Evolutionary conservation across 2,113 vertebrate species (phyloP).

Genomic region (Ailuropoda melanoleuca): DNA sequence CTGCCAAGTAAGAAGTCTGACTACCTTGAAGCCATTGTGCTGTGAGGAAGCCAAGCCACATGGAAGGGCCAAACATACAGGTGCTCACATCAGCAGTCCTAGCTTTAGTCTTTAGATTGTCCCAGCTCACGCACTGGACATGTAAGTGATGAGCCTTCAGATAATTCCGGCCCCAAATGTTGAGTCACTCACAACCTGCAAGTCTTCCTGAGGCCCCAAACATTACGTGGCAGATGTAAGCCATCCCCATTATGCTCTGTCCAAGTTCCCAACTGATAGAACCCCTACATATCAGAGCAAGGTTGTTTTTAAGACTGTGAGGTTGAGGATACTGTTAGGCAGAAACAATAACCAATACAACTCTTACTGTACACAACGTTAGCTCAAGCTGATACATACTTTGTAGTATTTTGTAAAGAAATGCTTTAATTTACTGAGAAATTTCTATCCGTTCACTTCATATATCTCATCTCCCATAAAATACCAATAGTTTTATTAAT

Average conservation of each 20-base stretch:
- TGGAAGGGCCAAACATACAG: not conserved
- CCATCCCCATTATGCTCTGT: not conserved
- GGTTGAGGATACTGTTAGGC: not conserved
- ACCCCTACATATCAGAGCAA: not conserved
- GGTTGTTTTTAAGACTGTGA: not conserved
- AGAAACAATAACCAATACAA: slow-evolving; percentile 20
- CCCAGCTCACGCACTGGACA: not conserved
- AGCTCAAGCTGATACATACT: not conserved
- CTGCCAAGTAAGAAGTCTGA: not conserved
- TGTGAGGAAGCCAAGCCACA: not conserved
- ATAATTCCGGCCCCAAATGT: not conserved
- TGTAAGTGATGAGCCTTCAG: not conserved
- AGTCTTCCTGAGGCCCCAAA: not conserved
- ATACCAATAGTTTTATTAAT: not conserved
- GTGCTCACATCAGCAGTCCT: not conserved
- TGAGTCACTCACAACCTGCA: not conserved
- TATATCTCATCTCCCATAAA: not conserved
- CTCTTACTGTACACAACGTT: not conserved
- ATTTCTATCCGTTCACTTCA: slow-evolving; percentile 21
- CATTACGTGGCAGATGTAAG: not conserved
- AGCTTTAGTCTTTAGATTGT: not conserved
- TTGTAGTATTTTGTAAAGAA: slow-evolving; percentile 2
- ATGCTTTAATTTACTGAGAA: slow-evolving; percentile 23
- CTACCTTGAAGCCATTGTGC: not conserved
- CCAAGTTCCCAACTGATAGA: not conserved